phyloP scores from a whole-genome alignment of 1,140 invertebrate species.

The Pachypeltis micranthus region DNA sequence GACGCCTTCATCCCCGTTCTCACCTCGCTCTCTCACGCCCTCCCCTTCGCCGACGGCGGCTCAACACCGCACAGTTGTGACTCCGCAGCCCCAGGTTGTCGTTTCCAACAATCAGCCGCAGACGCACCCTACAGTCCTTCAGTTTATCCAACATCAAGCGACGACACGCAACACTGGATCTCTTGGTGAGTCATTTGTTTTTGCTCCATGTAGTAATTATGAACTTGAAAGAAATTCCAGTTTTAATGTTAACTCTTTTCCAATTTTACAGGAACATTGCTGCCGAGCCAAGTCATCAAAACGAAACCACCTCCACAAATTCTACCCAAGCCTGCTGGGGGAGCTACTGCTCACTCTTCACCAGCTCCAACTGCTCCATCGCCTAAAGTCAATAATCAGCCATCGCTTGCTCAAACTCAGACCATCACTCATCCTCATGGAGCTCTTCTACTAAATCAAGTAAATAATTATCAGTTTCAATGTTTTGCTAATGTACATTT shows the following conservation, averaged over 20 bases:
- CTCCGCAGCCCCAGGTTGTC: conserved; percentile 23
- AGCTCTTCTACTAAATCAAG: conserved; percentile 29
- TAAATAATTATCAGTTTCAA: too few species aligned
- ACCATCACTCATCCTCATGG: conserved; percentile 23
- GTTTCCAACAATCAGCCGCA: conserved; percentile 25
- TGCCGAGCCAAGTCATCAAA: conserved; percentile 21
- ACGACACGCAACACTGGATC: conserved; percentile 22
- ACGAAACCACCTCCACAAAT: conserved; percentile 34
- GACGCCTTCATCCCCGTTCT: conserved; percentile 29
- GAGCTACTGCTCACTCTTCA: conserved; percentile 18
- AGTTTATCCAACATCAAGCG: conserved; percentile 27
- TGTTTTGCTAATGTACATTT: too few species aligned
- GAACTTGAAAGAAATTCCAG: too few species aligned
- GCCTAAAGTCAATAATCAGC: conserved; percentile 8
- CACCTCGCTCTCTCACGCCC: conserved; percentile 29
- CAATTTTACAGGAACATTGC: not conserved
- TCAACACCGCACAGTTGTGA: conserved; percentile 19
- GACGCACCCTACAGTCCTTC: conserved; percentile 26
- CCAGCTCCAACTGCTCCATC: conserved; percentile 11
- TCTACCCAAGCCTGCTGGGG: conserved; percentile 31
- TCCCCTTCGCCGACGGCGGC: conserved; percentile 26
- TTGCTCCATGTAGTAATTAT: too few species aligned
- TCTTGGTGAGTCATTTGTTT: too few species aligned
- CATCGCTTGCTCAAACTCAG: conserved; percentile 12
- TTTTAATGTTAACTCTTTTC: not conserved